Evolutionary conservation across 2,797 vertebrate genomes (phyloP), one percentile per base, ranked within the genome.

Genomic region (Chromobotia macracanthus): DNA sequence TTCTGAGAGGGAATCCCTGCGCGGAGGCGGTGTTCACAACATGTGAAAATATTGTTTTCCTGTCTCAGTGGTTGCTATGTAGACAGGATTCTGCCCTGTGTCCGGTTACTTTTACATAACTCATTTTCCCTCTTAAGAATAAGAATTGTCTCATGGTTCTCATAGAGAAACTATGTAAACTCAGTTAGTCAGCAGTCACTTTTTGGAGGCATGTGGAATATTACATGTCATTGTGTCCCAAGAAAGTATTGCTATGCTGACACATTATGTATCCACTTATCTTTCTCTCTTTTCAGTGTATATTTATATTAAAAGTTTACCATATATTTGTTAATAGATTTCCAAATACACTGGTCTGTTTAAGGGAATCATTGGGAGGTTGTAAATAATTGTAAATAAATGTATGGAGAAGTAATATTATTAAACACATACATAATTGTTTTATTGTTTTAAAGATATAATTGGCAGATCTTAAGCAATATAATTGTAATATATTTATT

Each of bases 1-100:
- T 73, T 87, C 86, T 89, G 53, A 77, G 58, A 87, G 87, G 89
- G 85, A 82, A 80, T 81, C 79, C 84, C 74, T 53, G n/a, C 38
- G 10, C 23, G 79, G 12, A 58, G 76, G 82, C 76, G 85, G 65
- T 41, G 58, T 73, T 79, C 82, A 51, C 53, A 53, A 25, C 60
- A 69, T 80, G 28, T 28, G 44, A 9, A 58, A 21, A 10, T 35
- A 61, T 11, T 13, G 25, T 7, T 35, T 81, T 72, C 44, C 71
- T 41, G 46, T 70, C 28, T 75, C 16, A 12, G 28, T 67, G 23
- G 61, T 77, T 79, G 46, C 61, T 56, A 68, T 51, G 68, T 19
- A 65, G 63, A 66, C 31, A 50, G 66, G 60, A 61, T 16, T 35
- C 56, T 75, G 60, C 56, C 69, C 66, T 44, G 74, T 79, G 63